Base-by-base conservation (phyloP, 2,113 vertebrate species). In the Psephotus haematonotus region DNA sequence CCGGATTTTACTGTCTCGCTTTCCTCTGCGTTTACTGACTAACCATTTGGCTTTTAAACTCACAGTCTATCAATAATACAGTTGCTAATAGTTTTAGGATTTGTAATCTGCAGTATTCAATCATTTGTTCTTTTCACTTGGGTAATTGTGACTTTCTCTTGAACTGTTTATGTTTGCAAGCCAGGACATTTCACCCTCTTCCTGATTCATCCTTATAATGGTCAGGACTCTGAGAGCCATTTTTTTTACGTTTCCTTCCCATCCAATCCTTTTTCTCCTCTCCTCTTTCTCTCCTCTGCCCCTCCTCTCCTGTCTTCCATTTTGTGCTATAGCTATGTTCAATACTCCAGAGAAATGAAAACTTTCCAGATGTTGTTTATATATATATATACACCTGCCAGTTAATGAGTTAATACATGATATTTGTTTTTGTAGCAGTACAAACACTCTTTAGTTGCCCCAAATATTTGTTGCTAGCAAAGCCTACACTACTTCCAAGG, bases 351-450 rank as follows among this genome's bases (percentile, higher is more conserved):
- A 86, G 88, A 83, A 88, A 92, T 15, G 60, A 88, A 92, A 95
- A 88, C 60, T 57, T 55, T 88, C 93, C 95, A 96, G 93, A 96
- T 96, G 96, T 95, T 97, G 93, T 96, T 97, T 96, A 92, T 93
- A 93, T 60, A 88, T 60, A 88, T 1, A 88, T 1, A 15, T 88
- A 93, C 82, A 96, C 93, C 82, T 97, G 92, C 88, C 76, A 92
- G 59, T 71, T 94, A 94, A 88, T 50, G 46, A 96, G 82, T 93
- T 90, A 93, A 95, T 92, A 71, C 44, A 68, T 18, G 10, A 17
- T 94, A 95, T 93, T 95, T 96, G 82, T 92, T 94, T 95, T 93
- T 71, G 82, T 52, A 86, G 55, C 80, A 84, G 50, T 84, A 93
- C 57, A 96, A 94, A 96, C 80, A 95, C 41, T 71, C 4, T 86